phyloP scores from a whole-genome alignment of 2,797 vertebrate genomes.

The Philypnodon macrostomus region DNA sequence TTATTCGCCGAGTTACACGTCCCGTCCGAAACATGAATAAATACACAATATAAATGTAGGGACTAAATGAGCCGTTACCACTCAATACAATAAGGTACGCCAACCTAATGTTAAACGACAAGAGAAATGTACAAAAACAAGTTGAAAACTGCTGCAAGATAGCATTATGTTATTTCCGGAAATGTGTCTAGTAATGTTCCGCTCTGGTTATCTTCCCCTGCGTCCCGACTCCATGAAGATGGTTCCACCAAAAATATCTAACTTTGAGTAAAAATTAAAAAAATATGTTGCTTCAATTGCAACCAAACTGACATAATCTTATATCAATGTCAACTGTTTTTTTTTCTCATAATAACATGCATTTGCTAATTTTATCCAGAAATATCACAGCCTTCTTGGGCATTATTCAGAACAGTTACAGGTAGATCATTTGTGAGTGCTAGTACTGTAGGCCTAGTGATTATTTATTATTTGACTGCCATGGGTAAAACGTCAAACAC shows the following conservation, averaged over 20 bases:
- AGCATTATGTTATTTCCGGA: conserved; percentile 68
- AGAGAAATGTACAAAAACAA: conserved; percentile 17
- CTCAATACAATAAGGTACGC: neutral
- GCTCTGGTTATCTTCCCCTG: conserved; percentile 27
- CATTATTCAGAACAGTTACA: no score
- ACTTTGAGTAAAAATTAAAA: no score
- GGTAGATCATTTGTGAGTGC: no score
- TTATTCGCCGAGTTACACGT: no score
- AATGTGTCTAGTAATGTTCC: conserved; percentile 16
- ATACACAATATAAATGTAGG: conserved; percentile 5
- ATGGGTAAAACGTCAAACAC: no score
- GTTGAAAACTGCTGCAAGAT: neutral
- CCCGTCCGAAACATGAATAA: neutral
- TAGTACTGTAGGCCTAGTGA: no score
- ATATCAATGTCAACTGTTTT: no score
- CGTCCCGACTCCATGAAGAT: fast-evolving
- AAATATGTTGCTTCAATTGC: neutral
- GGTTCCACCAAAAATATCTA: conserved; percentile 31
- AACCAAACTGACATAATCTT: no score
- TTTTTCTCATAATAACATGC: no score
- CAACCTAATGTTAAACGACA: neutral
- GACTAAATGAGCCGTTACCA: neutral
- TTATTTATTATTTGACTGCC: no score
- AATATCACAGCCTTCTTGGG: no score
- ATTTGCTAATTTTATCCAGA: no score